These are phyloP conservation scores for Daboia siamensis DNA, from an alignment of 2,113 vertebrate species.

Conservation along the genomic window DNA sequence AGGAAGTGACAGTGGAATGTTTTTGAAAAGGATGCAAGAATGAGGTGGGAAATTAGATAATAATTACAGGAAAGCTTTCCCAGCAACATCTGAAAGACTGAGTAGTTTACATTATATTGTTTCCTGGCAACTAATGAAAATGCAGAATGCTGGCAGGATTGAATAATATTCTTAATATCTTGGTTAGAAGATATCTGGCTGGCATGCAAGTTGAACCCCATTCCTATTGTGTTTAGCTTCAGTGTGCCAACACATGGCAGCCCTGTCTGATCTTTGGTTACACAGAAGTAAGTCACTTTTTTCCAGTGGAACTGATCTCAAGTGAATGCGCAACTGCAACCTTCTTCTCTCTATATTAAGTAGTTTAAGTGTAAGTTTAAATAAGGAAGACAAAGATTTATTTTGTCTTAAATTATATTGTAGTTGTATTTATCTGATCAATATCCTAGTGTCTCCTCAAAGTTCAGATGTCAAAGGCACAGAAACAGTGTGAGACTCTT, in stretches of 20 bases:
- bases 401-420: neutral
- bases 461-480: neutral
- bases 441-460: neutral
- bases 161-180: neutral
- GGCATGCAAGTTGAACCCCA: neutral
- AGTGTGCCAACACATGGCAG: neutral
- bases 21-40: constrained; percentile 14
- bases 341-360: neutral
- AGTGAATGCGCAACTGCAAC: neutral
- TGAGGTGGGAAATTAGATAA: constrained; percentile 25
- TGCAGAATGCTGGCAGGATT: neutral
- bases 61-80: constrained; percentile 14
- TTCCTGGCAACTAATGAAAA: constrained; percentile 21
- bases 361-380: neutral
- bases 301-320: neutral
- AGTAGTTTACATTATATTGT: constrained; percentile 5
- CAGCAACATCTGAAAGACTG: constrained; percentile 18
- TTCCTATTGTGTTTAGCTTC: neutral
- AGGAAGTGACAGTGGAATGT: constrained; percentile 6
- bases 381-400: neutral
- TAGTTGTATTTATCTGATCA: neutral
- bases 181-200: accelerated
- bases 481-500: neutral
- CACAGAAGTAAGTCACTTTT: neutral
- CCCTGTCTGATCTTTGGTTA: neutral